These are phyloP conservation scores for Apis laboriosa DNA, from an alignment of 1,140 invertebrate genomes.

Conservation along the genomic window DNA sequence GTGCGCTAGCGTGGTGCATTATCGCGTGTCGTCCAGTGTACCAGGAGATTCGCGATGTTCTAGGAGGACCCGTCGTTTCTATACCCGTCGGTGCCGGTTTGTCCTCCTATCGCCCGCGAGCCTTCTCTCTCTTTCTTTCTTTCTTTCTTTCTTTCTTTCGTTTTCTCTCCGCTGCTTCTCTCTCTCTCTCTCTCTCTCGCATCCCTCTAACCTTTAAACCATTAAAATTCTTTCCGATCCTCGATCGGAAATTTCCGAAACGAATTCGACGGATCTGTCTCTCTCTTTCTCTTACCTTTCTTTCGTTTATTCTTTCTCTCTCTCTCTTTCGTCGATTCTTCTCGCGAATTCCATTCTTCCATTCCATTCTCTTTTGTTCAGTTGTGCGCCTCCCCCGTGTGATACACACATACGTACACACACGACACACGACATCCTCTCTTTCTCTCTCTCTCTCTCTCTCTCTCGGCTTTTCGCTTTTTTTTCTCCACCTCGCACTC, in stretches of 20 bases:
- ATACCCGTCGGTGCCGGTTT: slow-evolving; percentile 43
- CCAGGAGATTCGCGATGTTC: slow-evolving; percentile 46
- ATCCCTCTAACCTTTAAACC: not conserved
- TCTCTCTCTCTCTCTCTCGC: not conserved
- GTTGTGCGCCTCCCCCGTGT: too few relatives aligned
- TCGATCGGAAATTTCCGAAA: too few relatives aligned
- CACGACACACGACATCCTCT: not conserved
- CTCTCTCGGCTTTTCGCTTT: slow-evolving; percentile 28
- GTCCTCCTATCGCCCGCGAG: slow-evolving; percentile 39
- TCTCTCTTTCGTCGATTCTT: too few relatives aligned
- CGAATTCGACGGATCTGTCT: not conserved
- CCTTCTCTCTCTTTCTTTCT: not conserved
- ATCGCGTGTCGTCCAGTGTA: slow-evolving; percentile 52
- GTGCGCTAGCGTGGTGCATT: slow-evolving; percentile 58
- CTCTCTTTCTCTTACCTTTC: not conserved
- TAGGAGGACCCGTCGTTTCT: slow-evolving; percentile 37
- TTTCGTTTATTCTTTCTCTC: too few relatives aligned
- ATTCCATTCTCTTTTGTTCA: too few relatives aligned
- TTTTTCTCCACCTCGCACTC: slow-evolving; percentile 3
- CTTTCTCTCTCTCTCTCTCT: slow-evolving; percentile 8
- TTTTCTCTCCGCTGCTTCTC: not conserved
- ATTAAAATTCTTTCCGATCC: too few relatives aligned
- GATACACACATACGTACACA: too few relatives aligned
- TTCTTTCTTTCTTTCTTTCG: not conserved
- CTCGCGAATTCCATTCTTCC: too few relatives aligned